These are phyloP conservation scores for Epizoanthus ramosus DNA, from an alignment of 92 coral and sea anemone genomes.

Conservation along the genomic window DNA sequence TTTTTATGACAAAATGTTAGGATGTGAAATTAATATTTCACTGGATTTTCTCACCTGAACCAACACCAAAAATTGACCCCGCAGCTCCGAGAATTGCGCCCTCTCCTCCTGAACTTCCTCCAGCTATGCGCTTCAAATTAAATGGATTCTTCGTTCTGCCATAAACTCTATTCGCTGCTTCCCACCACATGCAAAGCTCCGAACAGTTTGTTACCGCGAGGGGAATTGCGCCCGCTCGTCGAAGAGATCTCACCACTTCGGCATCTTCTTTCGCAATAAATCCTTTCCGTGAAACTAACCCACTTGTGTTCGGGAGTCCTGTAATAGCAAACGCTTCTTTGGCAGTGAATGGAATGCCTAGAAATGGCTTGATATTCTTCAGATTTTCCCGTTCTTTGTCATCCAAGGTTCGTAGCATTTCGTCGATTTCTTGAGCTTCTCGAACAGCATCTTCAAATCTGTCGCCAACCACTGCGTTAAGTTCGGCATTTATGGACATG, in stretches of 20 bases:
- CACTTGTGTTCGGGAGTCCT: conserved; percentile 90
- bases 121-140: conserved; percentile 77
- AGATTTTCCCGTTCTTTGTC: conserved; percentile 58
- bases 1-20: no score
- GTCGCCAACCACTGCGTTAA: conserved; percentile 88
- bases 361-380: conserved; percentile 62
- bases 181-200: conserved; percentile 99
- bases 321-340: conserved; percentile 85
- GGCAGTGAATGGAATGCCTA: conserved; percentile 94
- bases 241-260: conserved; percentile 74
- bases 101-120: conserved; percentile 98
- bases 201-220: conserved; percentile 87
- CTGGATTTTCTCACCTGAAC: conserved; percentile 74
- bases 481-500: conserved; percentile 64
- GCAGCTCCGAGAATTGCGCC: conserved; percentile 94
- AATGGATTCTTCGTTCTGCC: conserved; percentile 90
- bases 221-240: conserved; percentile 85
- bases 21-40: no score
- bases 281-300: conserved; percentile 81
- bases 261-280: conserved; percentile 77
- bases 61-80: conserved; percentile 91
- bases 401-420: conserved; percentile 61
- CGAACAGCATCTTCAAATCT: conserved; percentile 85
- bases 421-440: conserved; percentile 84
- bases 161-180: conserved; percentile 87